Evolutionary conservation across 1,140 invertebrate genomes (phyloP).

Genomic region (Nasonia vitripennis): DNA sequence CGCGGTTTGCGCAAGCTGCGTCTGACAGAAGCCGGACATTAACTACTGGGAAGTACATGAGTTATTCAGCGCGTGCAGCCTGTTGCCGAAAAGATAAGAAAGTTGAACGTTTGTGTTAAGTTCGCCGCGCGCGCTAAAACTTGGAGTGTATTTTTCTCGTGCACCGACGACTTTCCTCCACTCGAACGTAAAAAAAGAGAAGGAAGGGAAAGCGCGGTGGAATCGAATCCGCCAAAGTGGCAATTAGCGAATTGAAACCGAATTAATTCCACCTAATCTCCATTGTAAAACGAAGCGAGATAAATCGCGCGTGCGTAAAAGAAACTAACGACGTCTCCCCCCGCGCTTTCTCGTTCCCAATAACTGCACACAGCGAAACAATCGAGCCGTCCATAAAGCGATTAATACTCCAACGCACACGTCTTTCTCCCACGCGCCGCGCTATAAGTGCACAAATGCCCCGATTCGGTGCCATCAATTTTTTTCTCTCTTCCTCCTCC

Average conservation of each 20-base stretch:
- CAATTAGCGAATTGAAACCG: background rate
- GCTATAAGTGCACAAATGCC: too few relatives aligned
- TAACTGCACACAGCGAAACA: background rate
- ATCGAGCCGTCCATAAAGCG: background rate
- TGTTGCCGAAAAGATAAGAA: constrained; percentile 4
- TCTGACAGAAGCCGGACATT: background rate
- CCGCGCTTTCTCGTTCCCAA: too few relatives aligned
- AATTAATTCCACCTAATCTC: too few relatives aligned
- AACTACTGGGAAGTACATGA: background rate
- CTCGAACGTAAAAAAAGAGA: too few relatives aligned
- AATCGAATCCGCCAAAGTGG: background rate
- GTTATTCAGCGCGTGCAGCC: background rate
- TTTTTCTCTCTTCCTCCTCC: background rate
- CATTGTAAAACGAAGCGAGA: background rate
- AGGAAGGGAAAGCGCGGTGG: too few relatives aligned
- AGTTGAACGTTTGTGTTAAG: background rate
- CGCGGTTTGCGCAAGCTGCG: too few relatives aligned
- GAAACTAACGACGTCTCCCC: background rate
- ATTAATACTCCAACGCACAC: background rate
- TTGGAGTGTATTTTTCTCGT: too few relatives aligned
- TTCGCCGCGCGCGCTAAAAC: too few relatives aligned
- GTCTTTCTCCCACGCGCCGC: too few relatives aligned
- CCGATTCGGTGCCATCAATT: background rate
- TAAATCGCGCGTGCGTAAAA: background rate
- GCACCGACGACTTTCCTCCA: too few relatives aligned